Conservation (phyloP, 2,797 vertebrate species). For the Vultur gryphus region DNA sequence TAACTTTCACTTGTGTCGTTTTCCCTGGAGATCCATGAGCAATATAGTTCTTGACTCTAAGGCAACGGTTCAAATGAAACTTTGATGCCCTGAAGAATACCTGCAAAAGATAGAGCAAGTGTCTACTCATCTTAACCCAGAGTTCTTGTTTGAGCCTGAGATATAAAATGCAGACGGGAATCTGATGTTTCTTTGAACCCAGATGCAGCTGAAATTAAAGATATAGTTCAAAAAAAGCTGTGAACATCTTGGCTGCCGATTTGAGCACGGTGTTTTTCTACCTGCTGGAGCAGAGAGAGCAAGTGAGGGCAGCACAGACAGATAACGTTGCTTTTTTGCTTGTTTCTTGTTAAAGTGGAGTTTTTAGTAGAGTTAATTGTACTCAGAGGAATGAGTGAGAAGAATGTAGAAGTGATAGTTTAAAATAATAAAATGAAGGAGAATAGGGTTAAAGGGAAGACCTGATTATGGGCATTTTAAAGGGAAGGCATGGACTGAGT, state of each 20-base stretch:
- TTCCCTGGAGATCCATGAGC: constrained; percentile 11
- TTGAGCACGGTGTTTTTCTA: background rate
- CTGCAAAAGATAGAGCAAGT: background rate
- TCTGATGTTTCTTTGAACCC: background rate
- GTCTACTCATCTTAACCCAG: background rate
- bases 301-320: background rate
- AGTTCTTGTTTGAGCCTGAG: background rate
- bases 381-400: background rate
- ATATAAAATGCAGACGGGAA: background rate
- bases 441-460: background rate
- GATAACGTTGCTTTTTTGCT: background rate
- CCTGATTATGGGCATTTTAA: background rate
- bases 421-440: background rate
- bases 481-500: background rate
- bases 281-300: background rate
- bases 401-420: background rate
- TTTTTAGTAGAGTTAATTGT: background rate
- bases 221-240: background rate
- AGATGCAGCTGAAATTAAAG: background rate
- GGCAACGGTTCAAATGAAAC: constrained; percentile 32
- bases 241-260: background rate
- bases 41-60: constrained; percentile 45
- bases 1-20: constrained; percentile 28
- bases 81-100: constrained; percentile 33
- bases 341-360: background rate